These are phyloP conservation scores for Cepaea nemoralis DNA, from an alignment of 1,140 invertebrate species.

Conservation along the genomic window DNA sequence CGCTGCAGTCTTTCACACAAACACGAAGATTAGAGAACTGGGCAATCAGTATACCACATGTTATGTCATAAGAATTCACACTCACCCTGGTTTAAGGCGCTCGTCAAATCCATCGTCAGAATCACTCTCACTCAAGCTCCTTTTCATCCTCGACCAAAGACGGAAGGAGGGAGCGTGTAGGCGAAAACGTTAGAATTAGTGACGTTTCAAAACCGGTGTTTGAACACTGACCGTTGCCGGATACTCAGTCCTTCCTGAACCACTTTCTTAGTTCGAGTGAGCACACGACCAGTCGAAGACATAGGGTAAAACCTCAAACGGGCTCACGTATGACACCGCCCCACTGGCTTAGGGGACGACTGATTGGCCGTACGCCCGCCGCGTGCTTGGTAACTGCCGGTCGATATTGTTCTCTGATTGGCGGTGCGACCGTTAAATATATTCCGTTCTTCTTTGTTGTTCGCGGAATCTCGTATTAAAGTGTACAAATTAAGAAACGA, in stretches of 20 bases:
- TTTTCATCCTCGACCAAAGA: conserved; percentile 64
- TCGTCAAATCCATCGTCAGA: conserved; percentile 72
- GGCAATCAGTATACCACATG: not conserved
- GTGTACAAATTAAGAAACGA: too few species aligned
- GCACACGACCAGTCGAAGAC: conserved; percentile 17
- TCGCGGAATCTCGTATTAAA: not conserved
- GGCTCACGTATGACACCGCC: conserved; percentile 26
- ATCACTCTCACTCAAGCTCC: conserved; percentile 72
- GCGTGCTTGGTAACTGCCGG: conserved; percentile 22
- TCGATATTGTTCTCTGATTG: conserved; percentile 29
- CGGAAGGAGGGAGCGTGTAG: not conserved
- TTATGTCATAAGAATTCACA: conserved; percentile 33
- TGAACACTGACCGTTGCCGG: not conserved
- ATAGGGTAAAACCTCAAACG: conserved; percentile 6
- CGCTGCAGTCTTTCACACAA: too few species aligned
- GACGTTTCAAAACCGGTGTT: not conserved
- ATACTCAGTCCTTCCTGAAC: conserved; percentile 14
- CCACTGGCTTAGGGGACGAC: not conserved
- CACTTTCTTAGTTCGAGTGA: not conserved
- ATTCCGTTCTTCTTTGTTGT: not conserved
- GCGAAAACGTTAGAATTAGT: not conserved
- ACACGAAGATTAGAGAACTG: too few species aligned
- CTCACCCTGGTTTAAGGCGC: conserved; percentile 71
- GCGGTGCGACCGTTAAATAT: not conserved
- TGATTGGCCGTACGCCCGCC: conserved; percentile 31